phyloP scores from a whole-genome alignment of 2,888 invertebrate genomes.

The Agrenia bidenticulata region DNA sequence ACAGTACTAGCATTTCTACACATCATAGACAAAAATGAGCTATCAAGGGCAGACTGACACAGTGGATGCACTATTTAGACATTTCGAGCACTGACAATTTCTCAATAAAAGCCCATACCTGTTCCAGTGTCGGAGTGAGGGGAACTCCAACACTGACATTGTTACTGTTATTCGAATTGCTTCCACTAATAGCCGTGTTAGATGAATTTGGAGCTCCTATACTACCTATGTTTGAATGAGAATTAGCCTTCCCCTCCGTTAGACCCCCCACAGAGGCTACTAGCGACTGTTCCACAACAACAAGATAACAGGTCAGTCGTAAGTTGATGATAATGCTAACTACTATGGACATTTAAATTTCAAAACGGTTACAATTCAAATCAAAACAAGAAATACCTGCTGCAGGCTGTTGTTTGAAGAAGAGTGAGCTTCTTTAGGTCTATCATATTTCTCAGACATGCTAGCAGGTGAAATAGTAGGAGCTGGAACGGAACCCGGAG shows the following conservation, averaged over 20 bases:
- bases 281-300: slow-evolving; percentile 32
- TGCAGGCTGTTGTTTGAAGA: slow-evolving; percentile 43
- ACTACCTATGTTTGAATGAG: slow-evolving; percentile 40
- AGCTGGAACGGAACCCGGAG: slow-evolving; percentile 52
- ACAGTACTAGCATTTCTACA: too few relatives aligned
- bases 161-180: slow-evolving; percentile 43
- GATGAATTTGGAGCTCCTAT: slow-evolving; percentile 15
- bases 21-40: too few relatives aligned
- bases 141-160: slow-evolving; percentile 57
- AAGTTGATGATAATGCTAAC: too few relatives aligned
- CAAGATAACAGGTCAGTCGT: neutral
- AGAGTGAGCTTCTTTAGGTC: slow-evolving; percentile 53
- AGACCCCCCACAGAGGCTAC: slow-evolving; percentile 7
- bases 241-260: slow-evolving; percentile 23
- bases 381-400: slow-evolving; percentile 47
- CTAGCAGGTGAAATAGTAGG: slow-evolving; percentile 48
- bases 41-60: too few relatives aligned
- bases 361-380: too few relatives aligned
- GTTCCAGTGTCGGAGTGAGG: slow-evolving; percentile 59
- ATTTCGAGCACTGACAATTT: too few relatives aligned
- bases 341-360: too few relatives aligned
- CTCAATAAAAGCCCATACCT: slow-evolving; percentile 55
- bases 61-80: too few relatives aligned
- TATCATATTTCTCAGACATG: slow-evolving; percentile 50
- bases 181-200: slow-evolving; percentile 30